Conservation (phyloP, 2,113 vertebrate genomes). For the Noctilio leporinus region DNA sequence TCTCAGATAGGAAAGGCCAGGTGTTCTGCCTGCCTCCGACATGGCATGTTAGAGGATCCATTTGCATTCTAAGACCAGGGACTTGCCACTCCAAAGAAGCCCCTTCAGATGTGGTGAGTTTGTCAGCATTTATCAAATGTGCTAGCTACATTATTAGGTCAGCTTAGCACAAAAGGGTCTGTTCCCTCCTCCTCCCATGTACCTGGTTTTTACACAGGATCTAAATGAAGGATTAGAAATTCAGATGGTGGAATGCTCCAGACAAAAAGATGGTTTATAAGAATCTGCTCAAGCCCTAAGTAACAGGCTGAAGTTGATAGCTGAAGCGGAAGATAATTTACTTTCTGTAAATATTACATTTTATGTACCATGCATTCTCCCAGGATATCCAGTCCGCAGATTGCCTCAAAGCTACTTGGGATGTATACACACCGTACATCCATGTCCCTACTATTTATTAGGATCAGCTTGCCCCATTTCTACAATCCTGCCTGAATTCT, state of each 20-base stretch:
- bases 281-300: background rate
- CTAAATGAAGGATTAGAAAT: constrained; percentile 10
- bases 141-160: no score
- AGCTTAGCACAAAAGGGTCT: constrained; percentile 6
- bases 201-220: background rate
- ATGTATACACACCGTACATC: background rate
- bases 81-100: background rate
- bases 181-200: background rate
- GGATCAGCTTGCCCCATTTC: constrained; percentile 54
- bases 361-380: background rate
- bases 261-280: background rate
- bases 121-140: background rate
- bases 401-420: constrained; percentile 27
- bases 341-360: constrained; percentile 30
- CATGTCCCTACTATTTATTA: constrained; percentile 46
- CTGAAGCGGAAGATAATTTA: constrained; percentile 31
- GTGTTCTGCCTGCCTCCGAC: background rate
- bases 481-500: constrained; percentile 59
- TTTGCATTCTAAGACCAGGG: background rate
- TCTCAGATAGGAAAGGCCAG: background rate
- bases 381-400: background rate
- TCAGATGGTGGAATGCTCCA: background rate
- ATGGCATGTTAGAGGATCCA: background rate
- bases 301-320: background rate
- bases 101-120: background rate